These are phyloP conservation scores for Stenopsyche tienmushanensis DNA, from an alignment of 1,140 invertebrate species.

Conservation along the genomic window DNA sequence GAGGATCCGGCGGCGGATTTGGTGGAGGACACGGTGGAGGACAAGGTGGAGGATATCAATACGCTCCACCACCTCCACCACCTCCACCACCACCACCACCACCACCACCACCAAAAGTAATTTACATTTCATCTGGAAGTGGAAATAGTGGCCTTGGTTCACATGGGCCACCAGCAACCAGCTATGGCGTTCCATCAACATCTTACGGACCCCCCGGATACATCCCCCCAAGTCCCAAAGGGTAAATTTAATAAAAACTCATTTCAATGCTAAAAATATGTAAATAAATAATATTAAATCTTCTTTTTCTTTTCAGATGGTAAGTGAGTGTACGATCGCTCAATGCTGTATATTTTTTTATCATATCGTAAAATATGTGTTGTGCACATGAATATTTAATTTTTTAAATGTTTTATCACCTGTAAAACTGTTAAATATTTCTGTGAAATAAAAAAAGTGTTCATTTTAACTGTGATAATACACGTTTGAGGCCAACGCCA, in stretches of 20 bases:
- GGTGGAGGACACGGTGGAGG: background rate
- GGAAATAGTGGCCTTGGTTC: background rate
- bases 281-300: background rate
- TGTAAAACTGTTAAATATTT: conserved; percentile 29
- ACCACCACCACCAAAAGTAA: background rate
- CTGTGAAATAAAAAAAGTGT: conserved; percentile 31
- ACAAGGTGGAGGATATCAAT: background rate
- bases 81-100: no score
- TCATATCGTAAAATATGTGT: conserved; percentile 19
- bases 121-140: background rate
- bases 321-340: background rate
- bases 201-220: conserved; percentile 18
- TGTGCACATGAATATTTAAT: conserved; percentile 24
- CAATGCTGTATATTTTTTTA: conserved; percentile 4
- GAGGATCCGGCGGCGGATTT: background rate
- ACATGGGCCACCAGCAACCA: conserved; percentile 1
- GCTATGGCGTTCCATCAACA: conserved; percentile 5
- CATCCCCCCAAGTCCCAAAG: background rate
- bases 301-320: conserved; percentile 28
- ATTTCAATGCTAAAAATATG: background rate
- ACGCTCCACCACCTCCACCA: background rate
- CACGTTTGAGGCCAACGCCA: background rate
- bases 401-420: background rate
- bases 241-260: conserved; percentile 2
- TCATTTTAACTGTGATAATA: conserved; percentile 29